phyloP scores from a whole-genome alignment of 2,797 vertebrate genomes.

The Sebastiscus tertius region DNA sequence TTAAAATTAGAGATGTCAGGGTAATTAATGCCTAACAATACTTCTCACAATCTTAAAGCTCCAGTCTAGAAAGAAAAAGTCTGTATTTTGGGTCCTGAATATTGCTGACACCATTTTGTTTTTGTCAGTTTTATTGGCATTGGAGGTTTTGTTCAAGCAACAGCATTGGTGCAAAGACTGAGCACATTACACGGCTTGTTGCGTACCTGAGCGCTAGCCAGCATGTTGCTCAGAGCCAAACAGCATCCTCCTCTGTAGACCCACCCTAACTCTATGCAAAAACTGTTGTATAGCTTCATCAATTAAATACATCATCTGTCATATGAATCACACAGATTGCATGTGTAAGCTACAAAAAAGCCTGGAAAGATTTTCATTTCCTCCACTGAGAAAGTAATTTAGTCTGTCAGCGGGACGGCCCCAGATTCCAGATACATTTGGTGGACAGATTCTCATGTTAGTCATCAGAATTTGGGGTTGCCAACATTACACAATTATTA shows the following conservation, averaged over 20 bases:
- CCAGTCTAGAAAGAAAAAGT: background rate
- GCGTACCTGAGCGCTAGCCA: constrained; percentile 56
- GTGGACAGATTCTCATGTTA: constrained; percentile 27
- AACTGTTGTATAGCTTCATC: constrained; percentile 18
- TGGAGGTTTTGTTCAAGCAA: constrained; percentile 45
- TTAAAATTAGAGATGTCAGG: background rate
- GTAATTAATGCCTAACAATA: constrained; percentile 5
- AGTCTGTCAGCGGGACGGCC: constrained; percentile 37
- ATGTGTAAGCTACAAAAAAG: constrained; percentile 13
- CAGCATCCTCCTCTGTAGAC: constrained; percentile 40
- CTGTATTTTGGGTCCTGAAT: constrained; percentile 4
- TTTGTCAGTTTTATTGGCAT: constrained; percentile 56
- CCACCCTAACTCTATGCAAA: constrained; percentile 25
- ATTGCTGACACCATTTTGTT: constrained; percentile 29
- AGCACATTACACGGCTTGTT: constrained; percentile 69
- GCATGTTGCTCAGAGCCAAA: constrained; percentile 39
- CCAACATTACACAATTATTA: background rate
- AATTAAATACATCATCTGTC: constrained; percentile 23
- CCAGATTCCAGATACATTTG: constrained; percentile 12
- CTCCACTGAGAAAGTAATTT: constrained; percentile 10
- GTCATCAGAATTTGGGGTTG: constrained; percentile 10
- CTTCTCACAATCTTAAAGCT: constrained; percentile 2
- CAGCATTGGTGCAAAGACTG: constrained; percentile 56
- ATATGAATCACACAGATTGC: constrained; percentile 31
- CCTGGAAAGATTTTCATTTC: constrained; percentile 21